phyloP scores from a whole-genome alignment of 2,797 vertebrate genomes.

The Chiloscyllium punctatum region DNA sequence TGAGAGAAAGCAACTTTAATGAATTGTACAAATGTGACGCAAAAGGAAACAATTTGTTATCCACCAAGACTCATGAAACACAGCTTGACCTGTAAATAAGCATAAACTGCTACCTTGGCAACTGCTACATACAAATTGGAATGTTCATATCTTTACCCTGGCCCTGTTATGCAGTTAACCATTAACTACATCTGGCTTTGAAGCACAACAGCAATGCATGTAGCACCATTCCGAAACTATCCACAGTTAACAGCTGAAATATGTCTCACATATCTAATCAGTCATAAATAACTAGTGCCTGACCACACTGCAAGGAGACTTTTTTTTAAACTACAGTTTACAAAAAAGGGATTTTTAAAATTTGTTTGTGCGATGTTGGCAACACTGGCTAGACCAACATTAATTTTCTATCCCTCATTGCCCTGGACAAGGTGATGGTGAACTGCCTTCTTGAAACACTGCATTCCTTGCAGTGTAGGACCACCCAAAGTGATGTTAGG shows the following conservation, averaged over 20 bases:
- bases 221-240: not conserved
- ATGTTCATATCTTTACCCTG: not conserved
- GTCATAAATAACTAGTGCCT: not conserved
- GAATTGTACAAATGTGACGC: not conserved
- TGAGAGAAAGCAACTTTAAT: not conserved
- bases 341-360: not conserved
- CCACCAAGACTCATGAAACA: not conserved
- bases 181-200: not conserved
- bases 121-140: not conserved
- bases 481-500: too few relatives aligned
- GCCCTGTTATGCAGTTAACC: not conserved
- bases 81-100: constrained; percentile 8
- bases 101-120: not conserved
- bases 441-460: too few relatives aligned
- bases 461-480: too few relatives aligned
- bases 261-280: not conserved
- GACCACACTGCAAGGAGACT: not conserved
- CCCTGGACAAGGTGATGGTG: too few relatives aligned
- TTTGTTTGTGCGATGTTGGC: too few relatives aligned
- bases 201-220: too few relatives aligned
- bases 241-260: not conserved
- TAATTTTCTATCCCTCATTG: too few relatives aligned
- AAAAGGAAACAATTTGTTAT: not conserved
- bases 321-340: not conserved
- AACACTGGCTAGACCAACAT: too few relatives aligned